A percentile compares a stretch with the other conserved stretches of the same genome.
Conservation (phyloP, 2,797 vertebrate species). For the Argentina silus region DNA sequence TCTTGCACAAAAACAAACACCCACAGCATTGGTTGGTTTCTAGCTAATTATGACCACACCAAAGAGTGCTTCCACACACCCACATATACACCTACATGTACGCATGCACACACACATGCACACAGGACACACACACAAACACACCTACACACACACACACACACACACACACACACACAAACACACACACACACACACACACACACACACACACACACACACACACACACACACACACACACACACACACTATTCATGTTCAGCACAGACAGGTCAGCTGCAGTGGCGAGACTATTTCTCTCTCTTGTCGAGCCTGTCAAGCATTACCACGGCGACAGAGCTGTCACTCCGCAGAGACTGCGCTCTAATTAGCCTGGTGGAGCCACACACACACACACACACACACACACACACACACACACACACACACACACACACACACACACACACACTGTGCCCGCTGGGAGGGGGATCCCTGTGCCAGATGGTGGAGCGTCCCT, state of each 20-base stretch:
- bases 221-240: slow-evolving; percentile 8
- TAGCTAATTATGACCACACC: slow-evolving; percentile 6
- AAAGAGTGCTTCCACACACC: not conserved
- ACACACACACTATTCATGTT: slow-evolving; percentile 19
- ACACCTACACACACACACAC: not conserved
- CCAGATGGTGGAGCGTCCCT: slow-evolving; percentile 78
- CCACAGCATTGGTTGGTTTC: slow-evolving; percentile 19
- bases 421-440: slow-evolving; percentile 34
- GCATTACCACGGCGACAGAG: slow-evolving; percentile 39
- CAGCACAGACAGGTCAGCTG: slow-evolving; percentile 20
- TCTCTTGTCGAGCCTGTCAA: slow-evolving; percentile 38
- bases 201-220: not conserved
- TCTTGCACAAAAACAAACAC: slow-evolving; percentile 21
- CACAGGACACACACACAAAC: not conserved
- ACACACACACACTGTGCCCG: slow-evolving; percentile 45
- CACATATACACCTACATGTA: not conserved
- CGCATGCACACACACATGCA: not conserved
- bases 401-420: slow-evolving; percentile 20
- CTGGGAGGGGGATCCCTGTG: slow-evolving; percentile 72
- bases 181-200: not conserved
- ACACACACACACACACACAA: not conserved
- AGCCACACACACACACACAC: slow-evolving; percentile 33
- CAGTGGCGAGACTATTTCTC: slow-evolving; percentile 6
- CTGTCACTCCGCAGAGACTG: slow-evolving; percentile 56
- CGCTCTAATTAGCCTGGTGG: slow-evolving; percentile 67